A percentile compares a stretch with the other conserved stretches of the same genome.
Evolutionary conservation across 2,113 vertebrate genomes (phyloP).

Genomic region (Emydocephalus ijimae): DNA sequence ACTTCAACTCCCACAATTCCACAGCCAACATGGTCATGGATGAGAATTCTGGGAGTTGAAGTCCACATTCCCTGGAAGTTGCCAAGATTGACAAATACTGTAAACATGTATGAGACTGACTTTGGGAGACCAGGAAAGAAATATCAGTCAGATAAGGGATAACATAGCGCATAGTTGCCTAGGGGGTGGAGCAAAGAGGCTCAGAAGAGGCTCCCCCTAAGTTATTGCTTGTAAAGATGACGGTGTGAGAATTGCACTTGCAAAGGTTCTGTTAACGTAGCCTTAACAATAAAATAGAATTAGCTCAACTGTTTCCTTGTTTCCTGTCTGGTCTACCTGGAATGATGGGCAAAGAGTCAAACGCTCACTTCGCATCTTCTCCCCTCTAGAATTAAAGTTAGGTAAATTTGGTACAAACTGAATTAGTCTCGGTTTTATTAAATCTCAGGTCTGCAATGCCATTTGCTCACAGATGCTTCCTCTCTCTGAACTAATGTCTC

Average conservation of each 20-base stretch:
- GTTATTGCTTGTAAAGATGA: neutral
- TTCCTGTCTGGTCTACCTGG: neutral
- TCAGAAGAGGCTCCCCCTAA: neutral
- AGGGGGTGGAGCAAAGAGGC: neutral
- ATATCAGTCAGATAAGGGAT: neutral
- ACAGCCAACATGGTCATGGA: neutral
- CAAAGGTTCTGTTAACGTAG: neutral
- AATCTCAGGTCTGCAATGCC: neutral
- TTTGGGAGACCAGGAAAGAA: neutral
- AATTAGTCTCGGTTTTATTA: neutral
- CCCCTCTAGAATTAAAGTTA: neutral
- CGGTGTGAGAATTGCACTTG: neutral
- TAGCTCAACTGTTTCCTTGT: neutral
- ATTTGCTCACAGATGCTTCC: neutral
- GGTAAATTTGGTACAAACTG: neutral
- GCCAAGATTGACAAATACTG: neutral
- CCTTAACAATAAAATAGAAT: neutral
- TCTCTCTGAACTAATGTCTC: neutral
- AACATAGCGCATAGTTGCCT: neutral
- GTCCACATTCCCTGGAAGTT: neutral
- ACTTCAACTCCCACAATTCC: neutral
- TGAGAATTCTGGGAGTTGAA: neutral
- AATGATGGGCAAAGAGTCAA: neutral
- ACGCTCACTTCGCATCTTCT: neutral
- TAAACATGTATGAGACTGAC: neutral